Evolutionary conservation across 2,113 vertebrate species (phyloP).

Genomic region (Tichodroma muraria): DNA sequence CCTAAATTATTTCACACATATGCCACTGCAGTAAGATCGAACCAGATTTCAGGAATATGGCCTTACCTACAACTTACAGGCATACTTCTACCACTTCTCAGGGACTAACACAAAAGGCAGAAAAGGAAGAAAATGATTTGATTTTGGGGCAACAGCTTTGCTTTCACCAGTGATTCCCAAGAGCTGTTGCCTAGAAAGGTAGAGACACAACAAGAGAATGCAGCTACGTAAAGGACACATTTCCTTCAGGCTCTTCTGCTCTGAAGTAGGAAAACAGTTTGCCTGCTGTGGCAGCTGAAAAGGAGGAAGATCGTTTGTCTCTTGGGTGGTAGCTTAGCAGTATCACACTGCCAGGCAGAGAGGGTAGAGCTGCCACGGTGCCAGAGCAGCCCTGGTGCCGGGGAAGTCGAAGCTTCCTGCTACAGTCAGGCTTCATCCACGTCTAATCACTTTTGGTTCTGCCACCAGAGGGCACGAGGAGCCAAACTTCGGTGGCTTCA

Average conservation of each 20-base stretch:
- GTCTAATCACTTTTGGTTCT: background rate
- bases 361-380: background rate
- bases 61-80: background rate
- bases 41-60: rapidly evolving
- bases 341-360: background rate
- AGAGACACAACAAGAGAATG: background rate
- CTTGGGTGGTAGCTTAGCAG: background rate
- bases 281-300: background rate
- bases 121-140: background rate
- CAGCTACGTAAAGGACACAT: background rate
- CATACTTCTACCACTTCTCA: background rate
- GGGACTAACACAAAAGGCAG: background rate
- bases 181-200: background rate
- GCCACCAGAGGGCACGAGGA: background rate
- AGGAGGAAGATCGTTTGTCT: background rate
- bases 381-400: background rate
- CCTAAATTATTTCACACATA: background rate
- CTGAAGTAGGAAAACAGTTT: background rate
- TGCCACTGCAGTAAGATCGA: background rate
- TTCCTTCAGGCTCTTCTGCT: background rate
- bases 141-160: background rate
- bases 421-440: background rate
- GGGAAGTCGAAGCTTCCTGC: too few species aligned
- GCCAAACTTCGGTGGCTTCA: background rate
- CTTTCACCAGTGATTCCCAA: background rate